Percentiles rank a stretch among this genome's conserved stretches.
Conservation (phyloP, 2,113 vertebrate genomes). For the Struthio camelus region DNA sequence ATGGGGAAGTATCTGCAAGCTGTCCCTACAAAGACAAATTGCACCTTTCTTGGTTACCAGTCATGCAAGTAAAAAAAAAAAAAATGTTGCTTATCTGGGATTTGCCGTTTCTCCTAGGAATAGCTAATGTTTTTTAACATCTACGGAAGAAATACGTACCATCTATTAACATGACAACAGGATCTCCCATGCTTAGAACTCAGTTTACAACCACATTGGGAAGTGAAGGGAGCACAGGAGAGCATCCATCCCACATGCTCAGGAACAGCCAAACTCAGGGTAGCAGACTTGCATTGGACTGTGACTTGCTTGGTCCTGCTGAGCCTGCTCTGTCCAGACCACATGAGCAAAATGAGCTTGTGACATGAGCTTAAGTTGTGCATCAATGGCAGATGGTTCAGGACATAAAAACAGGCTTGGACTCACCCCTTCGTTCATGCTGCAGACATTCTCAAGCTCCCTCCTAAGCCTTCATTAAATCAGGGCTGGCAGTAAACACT, state of each 20-base stretch:
- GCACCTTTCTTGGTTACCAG: neutral
- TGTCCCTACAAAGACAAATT: neutral
- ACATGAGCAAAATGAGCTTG: accelerated
- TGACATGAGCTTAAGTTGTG: neutral
- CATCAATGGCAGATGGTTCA: neutral
- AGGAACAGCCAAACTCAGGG: neutral
- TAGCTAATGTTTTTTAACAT: neutral
- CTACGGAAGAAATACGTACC: neutral
- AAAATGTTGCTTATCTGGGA: neutral
- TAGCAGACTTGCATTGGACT: neutral
- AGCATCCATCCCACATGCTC: neutral
- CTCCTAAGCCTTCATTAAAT: neutral
- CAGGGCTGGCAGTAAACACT: neutral
- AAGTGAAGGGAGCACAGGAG: neutral
- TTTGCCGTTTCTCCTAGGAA: neutral
- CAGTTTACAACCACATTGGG: neutral
- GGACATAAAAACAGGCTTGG: neutral
- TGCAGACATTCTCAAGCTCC: neutral
- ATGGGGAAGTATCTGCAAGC: neutral
- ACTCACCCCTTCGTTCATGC: neutral
- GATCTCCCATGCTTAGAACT: neutral
- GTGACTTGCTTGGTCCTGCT: neutral
- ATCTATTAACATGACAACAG: neutral
- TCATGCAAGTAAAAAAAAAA: neutral
- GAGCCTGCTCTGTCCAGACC: neutral